Evolutionary conservation across 2,888 invertebrate species (phyloP), one percentile per base, ranked within the genome.

Genomic region (Nymphalis urticae): DNA sequence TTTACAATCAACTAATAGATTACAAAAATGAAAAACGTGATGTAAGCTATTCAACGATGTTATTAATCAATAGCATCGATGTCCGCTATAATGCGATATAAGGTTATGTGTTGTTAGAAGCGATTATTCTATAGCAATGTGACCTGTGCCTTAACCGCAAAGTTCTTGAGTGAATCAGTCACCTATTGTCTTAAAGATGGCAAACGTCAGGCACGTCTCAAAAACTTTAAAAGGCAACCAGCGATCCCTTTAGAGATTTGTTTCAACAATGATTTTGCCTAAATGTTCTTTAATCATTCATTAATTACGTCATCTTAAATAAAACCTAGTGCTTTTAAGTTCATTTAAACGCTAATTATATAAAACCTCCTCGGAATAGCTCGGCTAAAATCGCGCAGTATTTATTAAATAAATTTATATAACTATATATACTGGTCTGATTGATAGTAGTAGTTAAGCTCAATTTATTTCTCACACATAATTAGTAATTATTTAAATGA

Each of bases 1-100:
- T 74, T 66, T 70, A 79, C 82, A 86, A 89, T 89, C 84, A 84
- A 82, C 80, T 89, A 89, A 88, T 88, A 86, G 85, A 83, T 85
- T 85, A 78, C 76, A 77, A 73, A 74, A 76, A 73, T 69, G 69
- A 75, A 77, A 56, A 74, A 71, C 68, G 73, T 74, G 75, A 74
- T 76, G 72, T 74, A 75, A 74, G 72, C 71, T 56, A 61, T 71
- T 71, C 66, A 60, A 56, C 54, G 48, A 59, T 21, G 50, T 72
- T 71, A 69, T 74, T 69, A 68, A 70, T 74, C 72, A 69, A 70
- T 48, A 70, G 70, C 68, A 69, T 69, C 56, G 66, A 71, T 65
- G 47, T 51, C 27, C 13, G 13, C 10, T 42, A 42, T 13, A 42
- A 10, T 42, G 13, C 5, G 16, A 27, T 56, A 6, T 4, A 16